A percentile compares a stretch with the other conserved stretches of the same genome.
Conservation (phyloP, 2,113 vertebrate genomes). For the Paratilapia polleni region DNA sequence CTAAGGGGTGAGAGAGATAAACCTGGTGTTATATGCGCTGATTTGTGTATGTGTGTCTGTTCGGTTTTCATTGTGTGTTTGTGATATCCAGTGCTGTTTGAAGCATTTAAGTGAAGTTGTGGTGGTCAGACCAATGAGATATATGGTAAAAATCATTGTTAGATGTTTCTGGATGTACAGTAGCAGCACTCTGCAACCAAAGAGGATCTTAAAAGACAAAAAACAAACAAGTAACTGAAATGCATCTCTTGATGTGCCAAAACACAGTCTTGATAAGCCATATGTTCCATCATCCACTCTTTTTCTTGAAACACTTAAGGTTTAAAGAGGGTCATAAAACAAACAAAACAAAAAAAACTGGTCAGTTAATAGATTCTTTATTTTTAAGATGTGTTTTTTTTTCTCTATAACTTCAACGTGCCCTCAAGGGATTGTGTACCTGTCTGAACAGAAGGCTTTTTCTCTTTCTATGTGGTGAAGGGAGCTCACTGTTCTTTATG, state of each 20-base stretch:
- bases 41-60: background rate
- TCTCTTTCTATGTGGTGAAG: slow-evolving; percentile 11
- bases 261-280: slow-evolving; percentile 8
- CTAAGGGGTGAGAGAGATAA: slow-evolving; percentile 16
- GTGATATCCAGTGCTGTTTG: slow-evolving; percentile 26
- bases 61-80: background rate
- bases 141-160: background rate
- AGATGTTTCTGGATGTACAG: slow-evolving; percentile 15
- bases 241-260: background rate
- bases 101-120: background rate
- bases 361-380: background rate
- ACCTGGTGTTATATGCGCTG: background rate
- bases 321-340: slow-evolving; percentile 23
- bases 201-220: slow-evolving; percentile 8
- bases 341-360: background rate
- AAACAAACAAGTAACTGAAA: slow-evolving; percentile 10
- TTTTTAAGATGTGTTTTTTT: slow-evolving; percentile 22
- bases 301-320: slow-evolving; percentile 24
- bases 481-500: slow-evolving; percentile 11
- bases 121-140: background rate
- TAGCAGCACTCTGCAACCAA: background rate
- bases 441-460: slow-evolving; percentile 6
- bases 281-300: slow-evolving; percentile 17
- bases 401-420: slow-evolving; percentile 1
- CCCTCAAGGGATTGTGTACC: slow-evolving; percentile 11